Percentiles rank a stretch among this genome's conserved stretches.
Evolutionary conservation across 2,888 invertebrate genomes (phyloP).

Genomic region (Periphyllus acericola): DNA sequence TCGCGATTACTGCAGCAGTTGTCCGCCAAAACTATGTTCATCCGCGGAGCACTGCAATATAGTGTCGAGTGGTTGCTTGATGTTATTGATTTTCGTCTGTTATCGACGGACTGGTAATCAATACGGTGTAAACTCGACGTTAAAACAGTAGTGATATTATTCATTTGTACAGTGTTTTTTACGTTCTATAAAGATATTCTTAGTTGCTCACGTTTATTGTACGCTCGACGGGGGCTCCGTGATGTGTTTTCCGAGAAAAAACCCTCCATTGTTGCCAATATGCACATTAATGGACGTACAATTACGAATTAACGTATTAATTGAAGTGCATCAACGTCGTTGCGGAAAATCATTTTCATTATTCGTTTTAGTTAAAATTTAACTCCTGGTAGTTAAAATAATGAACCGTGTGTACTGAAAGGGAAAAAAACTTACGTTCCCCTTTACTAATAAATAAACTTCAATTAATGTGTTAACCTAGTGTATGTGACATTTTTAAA

Average conservation of each 20-base stretch:
- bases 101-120: no score
- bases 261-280: not conserved
- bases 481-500: conserved; percentile 51
- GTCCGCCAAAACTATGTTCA: no score
- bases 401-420: not conserved
- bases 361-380: conserved; percentile 2
- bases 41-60: no score
- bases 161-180: no score
- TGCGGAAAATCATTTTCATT: not conserved
- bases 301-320: not conserved
- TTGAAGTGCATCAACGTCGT: not conserved
- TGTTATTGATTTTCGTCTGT: no score
- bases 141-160: no score
- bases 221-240: not conserved
- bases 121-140: no score
- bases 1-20: no score
- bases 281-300: not conserved
- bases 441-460: conserved; percentile 32
- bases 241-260: not conserved
- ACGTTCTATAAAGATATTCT: no score
- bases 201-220: no score
- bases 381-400: conserved; percentile 12
- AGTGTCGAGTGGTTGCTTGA: no score
- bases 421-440: conserved; percentile 19
- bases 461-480: conserved; percentile 17